Percentiles rank a stretch among this genome's conserved stretches.
Conservation (phyloP, 2,888 invertebrate genomes). For the Dicyrtomina minuta region DNA sequence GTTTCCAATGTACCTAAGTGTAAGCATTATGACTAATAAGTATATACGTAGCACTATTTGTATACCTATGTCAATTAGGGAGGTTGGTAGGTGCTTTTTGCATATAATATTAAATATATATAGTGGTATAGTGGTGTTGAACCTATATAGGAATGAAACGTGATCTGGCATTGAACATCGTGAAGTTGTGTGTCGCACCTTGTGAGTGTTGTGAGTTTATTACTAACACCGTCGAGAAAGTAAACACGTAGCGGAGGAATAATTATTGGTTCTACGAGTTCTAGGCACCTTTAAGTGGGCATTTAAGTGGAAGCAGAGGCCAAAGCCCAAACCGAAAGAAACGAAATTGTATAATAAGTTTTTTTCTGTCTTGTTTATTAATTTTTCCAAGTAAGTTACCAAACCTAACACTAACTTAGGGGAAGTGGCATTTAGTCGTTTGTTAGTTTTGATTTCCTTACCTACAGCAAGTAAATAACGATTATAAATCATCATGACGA, state of each 20-base stretch:
- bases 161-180: slow-evolving; percentile 15
- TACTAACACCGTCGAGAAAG: not conserved
- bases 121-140: slow-evolving; percentile 18
- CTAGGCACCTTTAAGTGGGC: not conserved
- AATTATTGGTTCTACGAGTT: not conserved
- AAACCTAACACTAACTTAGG: not conserved
- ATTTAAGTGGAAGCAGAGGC: too few relatives aligned
- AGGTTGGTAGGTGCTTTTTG: too few relatives aligned
- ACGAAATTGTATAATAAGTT: not conserved
- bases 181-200: not conserved
- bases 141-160: slow-evolving; percentile 9
- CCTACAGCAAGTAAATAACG: too few relatives aligned
- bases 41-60: too few relatives aligned
- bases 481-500: too few relatives aligned
- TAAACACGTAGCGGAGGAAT: not conserved
- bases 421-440: too few relatives aligned
- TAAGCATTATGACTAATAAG: too few relatives aligned
- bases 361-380: not conserved
- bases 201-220: not conserved
- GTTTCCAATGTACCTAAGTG: too few relatives aligned
- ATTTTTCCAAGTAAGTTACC: not conserved
- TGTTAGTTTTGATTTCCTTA: too few relatives aligned
- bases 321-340: too few relatives aligned
- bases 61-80: too few relatives aligned
- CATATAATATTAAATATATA: too few relatives aligned